phyloP scores from a whole-genome alignment of 2,797 vertebrate genomes.

The Chelidonichthys spinosus region DNA sequence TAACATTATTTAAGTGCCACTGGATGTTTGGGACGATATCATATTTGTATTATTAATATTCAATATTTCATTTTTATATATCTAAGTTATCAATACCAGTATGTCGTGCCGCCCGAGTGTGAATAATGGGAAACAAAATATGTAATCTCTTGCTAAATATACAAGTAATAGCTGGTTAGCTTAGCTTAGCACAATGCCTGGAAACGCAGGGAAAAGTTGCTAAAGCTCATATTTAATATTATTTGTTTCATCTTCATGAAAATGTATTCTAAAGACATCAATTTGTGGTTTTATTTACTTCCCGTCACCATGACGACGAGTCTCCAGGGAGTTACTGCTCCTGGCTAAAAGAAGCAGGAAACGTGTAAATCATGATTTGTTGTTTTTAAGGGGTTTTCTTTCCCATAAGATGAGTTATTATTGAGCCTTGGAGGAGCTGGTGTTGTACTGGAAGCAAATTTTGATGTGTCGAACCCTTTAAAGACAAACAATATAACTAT shows the following conservation, averaged over 20 bases:
- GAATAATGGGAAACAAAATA: constrained; percentile 5
- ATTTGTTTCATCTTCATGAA: too few relatives aligned
- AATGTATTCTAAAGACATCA: too few relatives aligned
- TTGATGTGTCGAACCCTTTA: too few relatives aligned
- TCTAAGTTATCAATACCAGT: too few relatives aligned
- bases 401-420: neutral
- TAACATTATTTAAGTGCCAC: neutral
- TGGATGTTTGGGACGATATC: neutral
- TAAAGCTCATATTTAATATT: too few relatives aligned
- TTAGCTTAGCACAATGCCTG: neutral
- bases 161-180: neutral
- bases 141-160: neutral
- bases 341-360: too few relatives aligned
- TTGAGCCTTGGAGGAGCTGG: neutral
- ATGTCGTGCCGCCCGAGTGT: too few relatives aligned
- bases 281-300: too few relatives aligned
- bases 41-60: neutral
- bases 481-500: neutral
- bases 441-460: neutral
- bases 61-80: neutral
- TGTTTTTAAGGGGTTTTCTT: too few relatives aligned
- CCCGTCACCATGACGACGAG: too few relatives aligned
- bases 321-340: too few relatives aligned
- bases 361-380: too few relatives aligned
- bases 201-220: neutral